Evolutionary conservation across 2,797 vertebrate genomes (phyloP), one percentile per base, ranked within the genome.

Genomic region (Silurus aristotelis): DNA sequence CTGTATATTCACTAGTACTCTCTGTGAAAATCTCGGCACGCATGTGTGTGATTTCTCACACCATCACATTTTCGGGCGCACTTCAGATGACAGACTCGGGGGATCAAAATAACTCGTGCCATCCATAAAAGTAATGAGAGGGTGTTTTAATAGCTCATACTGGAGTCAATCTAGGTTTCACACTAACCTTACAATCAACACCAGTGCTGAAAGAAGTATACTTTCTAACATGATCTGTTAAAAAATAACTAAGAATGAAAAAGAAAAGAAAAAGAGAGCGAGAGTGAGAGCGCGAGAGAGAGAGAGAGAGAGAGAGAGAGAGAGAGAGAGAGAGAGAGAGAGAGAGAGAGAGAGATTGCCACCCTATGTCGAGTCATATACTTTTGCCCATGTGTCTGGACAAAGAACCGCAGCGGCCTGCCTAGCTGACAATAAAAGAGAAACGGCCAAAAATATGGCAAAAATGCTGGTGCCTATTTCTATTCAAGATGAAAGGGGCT

Each of bases 391-490:
- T 93, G 91, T 92, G 92, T 91, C 87, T 91, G 89, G 92, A 93
- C 91, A 92, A 91, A 91, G 90, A 92, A 92, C 93, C 93, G 89
- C 92, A 93, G 91, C 70, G 86, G 89, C 87, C 87, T 88, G 52
- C 86, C 80, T 87, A 89, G 81, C 91, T 89, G 86, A 92, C 92
- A 91, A 92, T 93, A 91, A 92, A 93, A 87, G 84, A 22, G 6
- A 88, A 88, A 84, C 20, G 8, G 77, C 89, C 91, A 83, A 89
- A 94, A 95, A 94, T 84, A 93, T 95, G 90, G 70, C 89, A 92
- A 94, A 94, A 93, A 95, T 94, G 92, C 88, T 84, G 80, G 64
- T 91, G 88, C 91, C 93, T 93, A 93, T 95, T 95, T 93, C 89
- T 70, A 89, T 92, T 88, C 60, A 76, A 93, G 92, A 94, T 93